Evolutionary conservation across 1,140 invertebrate species (phyloP).

Genomic region (Steinernema feltiae): DNA sequence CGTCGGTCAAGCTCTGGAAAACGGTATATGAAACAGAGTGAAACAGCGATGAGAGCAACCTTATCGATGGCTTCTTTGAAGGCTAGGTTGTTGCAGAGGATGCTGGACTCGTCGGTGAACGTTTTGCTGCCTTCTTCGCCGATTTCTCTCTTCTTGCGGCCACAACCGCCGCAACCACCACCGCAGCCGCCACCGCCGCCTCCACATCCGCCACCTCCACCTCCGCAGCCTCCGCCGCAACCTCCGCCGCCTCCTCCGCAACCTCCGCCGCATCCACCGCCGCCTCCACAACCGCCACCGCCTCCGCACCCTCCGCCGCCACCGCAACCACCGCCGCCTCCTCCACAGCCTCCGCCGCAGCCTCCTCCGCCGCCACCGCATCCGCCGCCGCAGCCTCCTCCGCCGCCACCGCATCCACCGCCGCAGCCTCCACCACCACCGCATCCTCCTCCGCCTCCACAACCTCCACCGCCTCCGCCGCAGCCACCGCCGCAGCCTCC

Average conservation of each 20-base stretch:
- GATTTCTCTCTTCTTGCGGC: neutral
- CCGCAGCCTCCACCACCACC: neutral
- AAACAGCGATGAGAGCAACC: neutral
- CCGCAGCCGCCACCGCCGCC: slow-evolving; percentile 8
- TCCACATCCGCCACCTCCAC: neutral
- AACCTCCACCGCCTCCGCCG: neutral
- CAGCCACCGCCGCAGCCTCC: neutral
- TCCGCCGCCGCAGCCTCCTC: neutral
- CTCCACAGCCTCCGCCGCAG: neutral
- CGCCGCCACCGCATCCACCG: neutral
- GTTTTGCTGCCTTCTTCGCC: slow-evolving; percentile 2
- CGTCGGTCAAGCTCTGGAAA: neutral
- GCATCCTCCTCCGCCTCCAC: no score
- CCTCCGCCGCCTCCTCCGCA: neutral
- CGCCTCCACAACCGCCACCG: neutral
- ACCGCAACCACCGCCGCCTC: neutral
- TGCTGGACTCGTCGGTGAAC: neutral
- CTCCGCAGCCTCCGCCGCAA: slow-evolving; percentile 6
- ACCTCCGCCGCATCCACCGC: neutral
- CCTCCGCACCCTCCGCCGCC: neutral
- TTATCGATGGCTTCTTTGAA: neutral
- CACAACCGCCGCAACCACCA: slow-evolving; percentile 3
- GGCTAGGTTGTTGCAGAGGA: neutral
- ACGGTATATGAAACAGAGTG: neutral
- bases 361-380: no score